phyloP scores from a whole-genome alignment of 2,113 vertebrate genomes.

The Orthonyx spaldingii region DNA sequence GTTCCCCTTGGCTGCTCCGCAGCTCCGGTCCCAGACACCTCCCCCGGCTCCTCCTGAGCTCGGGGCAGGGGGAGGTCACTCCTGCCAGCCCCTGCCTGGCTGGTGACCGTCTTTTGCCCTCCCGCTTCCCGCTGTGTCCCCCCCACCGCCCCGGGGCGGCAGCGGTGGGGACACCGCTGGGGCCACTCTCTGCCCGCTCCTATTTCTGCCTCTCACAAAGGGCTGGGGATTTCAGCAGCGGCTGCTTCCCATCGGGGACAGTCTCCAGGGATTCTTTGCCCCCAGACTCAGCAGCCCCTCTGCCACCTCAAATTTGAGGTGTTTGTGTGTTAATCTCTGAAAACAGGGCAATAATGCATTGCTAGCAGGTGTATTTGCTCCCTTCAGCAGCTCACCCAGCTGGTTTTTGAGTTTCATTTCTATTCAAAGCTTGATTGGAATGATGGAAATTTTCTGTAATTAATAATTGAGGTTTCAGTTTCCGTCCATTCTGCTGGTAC shows the following conservation, averaged over 20 bases:
- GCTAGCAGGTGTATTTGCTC: constrained; percentile 52
- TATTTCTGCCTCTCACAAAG: neutral
- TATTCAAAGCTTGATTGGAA: neutral
- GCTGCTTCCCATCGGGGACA: neutral
- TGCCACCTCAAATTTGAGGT: neutral
- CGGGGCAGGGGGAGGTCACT: constrained; percentile 30
- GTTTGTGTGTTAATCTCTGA: accelerated
- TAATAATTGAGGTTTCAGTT: neutral
- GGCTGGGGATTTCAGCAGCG: neutral
- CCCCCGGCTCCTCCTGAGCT: constrained; percentile 35
- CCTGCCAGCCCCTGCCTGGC: neutral
- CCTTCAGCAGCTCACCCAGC: neutral
- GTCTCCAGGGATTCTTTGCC: neutral
- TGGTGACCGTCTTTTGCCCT: neutral
- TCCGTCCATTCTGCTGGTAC: neutral
- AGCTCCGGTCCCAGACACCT: constrained; percentile 38
- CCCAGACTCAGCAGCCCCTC: neutral
- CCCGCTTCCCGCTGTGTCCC: neutral
- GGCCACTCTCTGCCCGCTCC: neutral
- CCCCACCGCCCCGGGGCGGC: neutral
- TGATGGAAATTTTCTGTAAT: neutral
- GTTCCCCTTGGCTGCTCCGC: constrained; percentile 59
- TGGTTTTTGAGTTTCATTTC: neutral
- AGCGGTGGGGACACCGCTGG: neutral
- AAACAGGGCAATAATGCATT: neutral